Base-by-base conservation (phyloP, 2,113 vertebrate species). In the Catharus minimus region DNA sequence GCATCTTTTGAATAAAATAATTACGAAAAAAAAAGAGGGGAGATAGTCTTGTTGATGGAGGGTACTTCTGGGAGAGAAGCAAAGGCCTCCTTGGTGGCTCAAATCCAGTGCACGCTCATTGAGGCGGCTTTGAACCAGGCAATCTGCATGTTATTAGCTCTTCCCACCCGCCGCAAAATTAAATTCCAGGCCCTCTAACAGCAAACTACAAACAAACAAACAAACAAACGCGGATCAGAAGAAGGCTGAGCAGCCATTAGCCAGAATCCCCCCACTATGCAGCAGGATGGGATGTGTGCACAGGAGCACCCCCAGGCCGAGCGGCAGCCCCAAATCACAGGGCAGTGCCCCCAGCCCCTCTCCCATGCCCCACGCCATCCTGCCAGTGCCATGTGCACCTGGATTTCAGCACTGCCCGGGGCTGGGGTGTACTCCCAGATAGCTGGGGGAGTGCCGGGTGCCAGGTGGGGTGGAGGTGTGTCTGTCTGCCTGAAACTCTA, bases 181-280 rank as follows among this genome's bases (percentile, higher is more conserved):
- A 49, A 92, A 93, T 92, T 92, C 86, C 88, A 91, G 53, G 71
- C 74, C 66, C 52, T 93, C 68, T 30, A 80, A 83, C 55, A 73
- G 88, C 74, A 92, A 87, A 85, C 66, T 89, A 61, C 82, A 88
- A 90, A 88, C 93, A 94, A 92, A 94, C 38, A 38, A 38, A 38
- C 33, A 88, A 91, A 91, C 78, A 86, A 27, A 67, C 81, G 39
- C 0, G 0, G 52, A 93, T 58, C 83, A 83, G 44, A 58, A 80
- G 62, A 88, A 74, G 21, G 22, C 56, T 43, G 47, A 94, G 52
- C 44, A 39, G 52, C 27, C 33, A 26, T 17, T 30, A 27, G 1
- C 15, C 56, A 53, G 53, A 61, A 92, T 46, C 15, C 36, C 33
- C 39, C 23, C 46, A 38, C 39, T 44, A 11, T 19, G n/a, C 43